Percentiles rank a stretch among this genome's conserved stretches.
Conservation (phyloP, 2,113 vertebrate species). For the Heterochromis multidens region DNA sequence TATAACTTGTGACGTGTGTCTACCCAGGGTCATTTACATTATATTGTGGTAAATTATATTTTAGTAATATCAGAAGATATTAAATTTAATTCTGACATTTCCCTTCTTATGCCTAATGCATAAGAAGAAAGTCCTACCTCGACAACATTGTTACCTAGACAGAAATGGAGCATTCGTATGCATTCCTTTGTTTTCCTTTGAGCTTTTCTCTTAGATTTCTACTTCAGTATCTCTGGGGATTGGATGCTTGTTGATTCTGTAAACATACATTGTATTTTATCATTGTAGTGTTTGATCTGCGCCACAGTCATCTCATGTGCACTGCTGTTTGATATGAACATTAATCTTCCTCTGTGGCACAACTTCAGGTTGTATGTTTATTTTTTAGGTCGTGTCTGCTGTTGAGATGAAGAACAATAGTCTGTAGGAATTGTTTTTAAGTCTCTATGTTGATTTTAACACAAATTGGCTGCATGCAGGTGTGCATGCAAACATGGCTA, state of each 20-base stretch:
- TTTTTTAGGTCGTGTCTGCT: neutral
- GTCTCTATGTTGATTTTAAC: neutral
- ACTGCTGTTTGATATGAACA: constrained; percentile 18
- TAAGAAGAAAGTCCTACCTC: neutral
- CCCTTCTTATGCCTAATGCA: no score
- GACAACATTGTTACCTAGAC: neutral
- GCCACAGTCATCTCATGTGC: constrained; percentile 8
- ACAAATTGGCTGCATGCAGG: neutral
- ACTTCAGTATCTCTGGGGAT: constrained; percentile 29
- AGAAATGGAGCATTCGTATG: neutral
- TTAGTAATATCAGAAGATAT: neutral
- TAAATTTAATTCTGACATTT: neutral
- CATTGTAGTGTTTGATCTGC: constrained; percentile 28
- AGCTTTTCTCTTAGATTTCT: neutral
- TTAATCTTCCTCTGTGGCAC: constrained; percentile 24
- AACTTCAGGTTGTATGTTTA: constrained; percentile 9
- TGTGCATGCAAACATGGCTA: neutral
- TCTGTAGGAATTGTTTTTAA: neutral
- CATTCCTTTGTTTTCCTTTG: constrained; percentile 5
- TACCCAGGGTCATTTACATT: neutral
- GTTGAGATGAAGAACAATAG: neutral
- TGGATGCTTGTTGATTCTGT: constrained; percentile 45
- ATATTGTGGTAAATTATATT: neutral
- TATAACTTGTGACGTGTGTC: neutral
- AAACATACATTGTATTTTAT: constrained; percentile 30